These are phyloP conservation scores for Chrysina gloriosa DNA, from an alignment of 2,888 invertebrate species.

Conservation along the genomic window DNA sequence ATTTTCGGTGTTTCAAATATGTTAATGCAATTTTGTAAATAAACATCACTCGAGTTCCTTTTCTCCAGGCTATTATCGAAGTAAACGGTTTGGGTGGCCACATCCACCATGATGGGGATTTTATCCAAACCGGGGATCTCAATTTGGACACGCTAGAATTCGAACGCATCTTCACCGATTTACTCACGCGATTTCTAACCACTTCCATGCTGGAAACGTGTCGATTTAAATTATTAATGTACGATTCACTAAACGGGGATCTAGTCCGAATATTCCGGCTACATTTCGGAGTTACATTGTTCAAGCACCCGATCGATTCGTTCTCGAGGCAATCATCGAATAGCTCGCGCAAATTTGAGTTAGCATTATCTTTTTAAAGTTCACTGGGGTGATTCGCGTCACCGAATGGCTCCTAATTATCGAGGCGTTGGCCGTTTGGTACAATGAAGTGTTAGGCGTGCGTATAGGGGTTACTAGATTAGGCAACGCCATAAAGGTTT, in stretches of 20 bases:
- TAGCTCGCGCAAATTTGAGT: not conserved
- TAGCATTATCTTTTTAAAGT: not conserved
- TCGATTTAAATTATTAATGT: slow-evolving; percentile 30
- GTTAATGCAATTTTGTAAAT: slow-evolving; percentile 37
- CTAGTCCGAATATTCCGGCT: not conserved
- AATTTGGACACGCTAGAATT: slow-evolving; percentile 52
- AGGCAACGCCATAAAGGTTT: not conserved
- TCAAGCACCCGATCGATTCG: not conserved
- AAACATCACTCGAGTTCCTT: not conserved
- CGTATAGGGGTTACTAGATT: not conserved
- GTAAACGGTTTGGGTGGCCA: slow-evolving; percentile 43
- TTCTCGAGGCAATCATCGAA: not conserved
- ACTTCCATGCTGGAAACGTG: not conserved
- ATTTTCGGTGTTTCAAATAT: slow-evolving; percentile 45
- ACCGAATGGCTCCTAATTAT: slow-evolving; percentile 1
- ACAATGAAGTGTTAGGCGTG: not conserved
- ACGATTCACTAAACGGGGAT: not conserved
- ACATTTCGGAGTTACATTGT: slow-evolving; percentile 35
- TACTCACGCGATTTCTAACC: not conserved
- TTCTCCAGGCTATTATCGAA: slow-evolving; percentile 6
- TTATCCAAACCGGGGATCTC: slow-evolving; percentile 52
- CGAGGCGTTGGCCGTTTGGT: not conserved
- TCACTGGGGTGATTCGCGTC: not conserved
- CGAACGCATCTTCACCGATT: slow-evolving; percentile 39
- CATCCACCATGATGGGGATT: slow-evolving; percentile 46